These are phyloP conservation scores for Microplitis demolitor DNA, from an alignment of 1,140 invertebrate species.

Conservation along the genomic window DNA sequence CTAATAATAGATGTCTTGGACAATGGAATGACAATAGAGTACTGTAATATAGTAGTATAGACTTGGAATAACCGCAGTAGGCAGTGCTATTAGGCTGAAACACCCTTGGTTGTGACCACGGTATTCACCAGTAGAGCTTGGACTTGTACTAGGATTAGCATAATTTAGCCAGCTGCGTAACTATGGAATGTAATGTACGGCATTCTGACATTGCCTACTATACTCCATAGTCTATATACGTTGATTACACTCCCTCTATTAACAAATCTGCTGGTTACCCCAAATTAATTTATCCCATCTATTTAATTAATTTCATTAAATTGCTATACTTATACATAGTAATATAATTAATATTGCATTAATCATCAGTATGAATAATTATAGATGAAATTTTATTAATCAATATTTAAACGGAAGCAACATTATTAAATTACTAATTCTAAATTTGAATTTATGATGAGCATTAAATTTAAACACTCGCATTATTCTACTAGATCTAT, in stretches of 20 bases:
- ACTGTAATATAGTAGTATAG: too few species aligned
- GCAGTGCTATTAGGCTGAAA: neutral
- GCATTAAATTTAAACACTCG: too few species aligned
- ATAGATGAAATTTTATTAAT: too few species aligned
- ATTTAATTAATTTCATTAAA: neutral
- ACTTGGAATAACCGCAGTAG: too few species aligned
- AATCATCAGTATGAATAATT: too few species aligned
- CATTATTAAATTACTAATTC: too few species aligned
- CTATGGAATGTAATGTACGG: conserved; percentile 26
- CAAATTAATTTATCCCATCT: neutral
- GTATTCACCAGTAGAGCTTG: neutral
- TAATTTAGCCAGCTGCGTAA: conserved; percentile 27
- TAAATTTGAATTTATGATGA: too few species aligned
- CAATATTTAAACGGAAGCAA: too few species aligned
- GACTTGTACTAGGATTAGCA: conserved; percentile 35
- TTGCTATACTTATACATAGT: neutral
- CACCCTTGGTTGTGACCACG: neutral
- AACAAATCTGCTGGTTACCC: neutral
- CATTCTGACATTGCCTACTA: neutral
- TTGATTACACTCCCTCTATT: neutral
- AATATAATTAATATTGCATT: neutral
- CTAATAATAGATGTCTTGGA: too few species aligned
- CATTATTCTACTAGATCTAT: too few species aligned
- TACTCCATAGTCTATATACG: neutral
- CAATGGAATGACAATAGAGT: too few species aligned